Evolutionary conservation across 2,113 vertebrate species (phyloP), one percentile per base, ranked within the genome.

Genomic region (Microtus ochrogaster): DNA sequence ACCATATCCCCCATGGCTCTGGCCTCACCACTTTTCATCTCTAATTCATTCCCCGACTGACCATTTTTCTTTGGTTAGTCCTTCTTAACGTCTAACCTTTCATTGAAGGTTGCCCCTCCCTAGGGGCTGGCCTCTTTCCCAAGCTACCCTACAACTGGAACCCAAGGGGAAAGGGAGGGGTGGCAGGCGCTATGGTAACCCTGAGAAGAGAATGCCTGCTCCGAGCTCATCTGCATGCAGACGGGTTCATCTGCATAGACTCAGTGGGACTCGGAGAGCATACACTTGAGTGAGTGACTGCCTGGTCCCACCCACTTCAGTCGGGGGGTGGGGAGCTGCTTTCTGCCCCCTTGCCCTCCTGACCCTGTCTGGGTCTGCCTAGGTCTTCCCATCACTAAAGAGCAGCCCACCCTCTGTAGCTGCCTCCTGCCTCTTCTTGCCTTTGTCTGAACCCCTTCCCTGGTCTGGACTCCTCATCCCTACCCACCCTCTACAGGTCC

Each of bases 201-300:
- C 98, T 98, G 98, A 98, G 98, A 98, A 98, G 98, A 98, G 98
- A 98, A 98, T 98, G 98, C 98, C 98, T 98, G 98, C 98, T 97
- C 97, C 86, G 1, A 91, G 24, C 83, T 97, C 49, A 96, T 98
- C 90, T 97, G 87, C 97, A 98, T 98, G 96, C 97, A 98, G 98
- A 98, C 97, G 11, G 98, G 95, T 96, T 98, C 93, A 98, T 99
- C 98, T 98, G 97, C 98, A 98, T 98, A 98, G 44, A 97, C 98
- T 98, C 98, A 86, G 94, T 97, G 88, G 98, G 98, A 98, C 98
- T 98, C 91, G 82, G 82, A 49, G 95, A 94, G 90, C 95, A 79
- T 73, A 95, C 94, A 96, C 97, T 89, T 2, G 49, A 96, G 92
- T 1, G 72, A 94, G 94, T 90, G 94, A 65, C 95, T 5, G 70